Evolutionary conservation across 2,113 vertebrate genomes (phyloP), one percentile per base, ranked within the genome.

Genomic region (Hiodon tergisus): DNA sequence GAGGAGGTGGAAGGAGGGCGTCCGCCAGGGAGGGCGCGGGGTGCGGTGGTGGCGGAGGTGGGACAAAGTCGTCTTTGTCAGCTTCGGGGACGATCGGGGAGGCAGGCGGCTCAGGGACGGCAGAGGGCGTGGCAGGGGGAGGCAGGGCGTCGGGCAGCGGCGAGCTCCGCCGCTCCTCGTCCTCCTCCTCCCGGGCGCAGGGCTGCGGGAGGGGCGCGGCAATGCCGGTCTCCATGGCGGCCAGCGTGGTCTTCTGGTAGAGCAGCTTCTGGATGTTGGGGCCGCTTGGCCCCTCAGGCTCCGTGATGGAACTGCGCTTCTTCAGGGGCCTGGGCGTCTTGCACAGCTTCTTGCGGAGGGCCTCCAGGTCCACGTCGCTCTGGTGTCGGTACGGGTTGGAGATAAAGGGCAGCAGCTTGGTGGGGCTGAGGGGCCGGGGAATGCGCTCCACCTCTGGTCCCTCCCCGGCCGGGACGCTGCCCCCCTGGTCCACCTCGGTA

Each of bases 271-370:
- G 96, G 68, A 99, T 96, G 81, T 99, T 99, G 14, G 97, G 97
- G 52, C 97, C 97, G 0, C 92, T 93, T 0, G 97, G 97, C 3
- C 97, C 96, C 81, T 99, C 97, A 0, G 97, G 96, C 81, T 99
- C 97, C 0, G 97, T 99, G 75, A 99, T 98, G 4, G 97, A 99
- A 87, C 96, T 98, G 5, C 97, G 95, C 54, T 99, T 99, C 87
- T 99, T 99, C 13, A 99, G 86, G 0, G 97, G 97, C 6, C 97
- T 80, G 0, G 97, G 97, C 0, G 97, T 96, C 0, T 99, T 98
- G 62, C 94, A 95, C 5, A 99, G 91, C 80, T 96, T 98, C 74
- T 95, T 97, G 5, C 97, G 88, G 0, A 98, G 87, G 0, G 97
- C 97, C 74, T 99, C 97, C 69, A 99, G 78, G 78, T 99, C 97